Base-by-base conservation (phyloP, 2,797 vertebrate genomes). In the Anguilla pacifica region DNA sequence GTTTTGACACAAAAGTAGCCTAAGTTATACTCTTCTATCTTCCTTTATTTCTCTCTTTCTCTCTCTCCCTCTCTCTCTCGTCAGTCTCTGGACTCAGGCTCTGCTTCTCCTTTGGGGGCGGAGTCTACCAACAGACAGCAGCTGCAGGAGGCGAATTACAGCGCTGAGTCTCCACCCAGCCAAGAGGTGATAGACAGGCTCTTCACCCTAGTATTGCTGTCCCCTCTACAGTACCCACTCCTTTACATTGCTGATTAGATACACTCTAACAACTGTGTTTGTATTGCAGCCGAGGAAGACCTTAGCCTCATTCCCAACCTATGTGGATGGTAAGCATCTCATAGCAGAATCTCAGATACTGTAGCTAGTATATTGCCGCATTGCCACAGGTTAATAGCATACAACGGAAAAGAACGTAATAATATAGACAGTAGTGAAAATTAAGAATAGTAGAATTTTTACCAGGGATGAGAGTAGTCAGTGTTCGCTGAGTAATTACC, bases 301-400 rank as follows among this genome's bases (percentile, higher is more conserved):
- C 94, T 96, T 99, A 96, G 97, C 98, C 91, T 96, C 97, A 22
- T 99, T 99, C 92, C 98, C 98, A 89, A 98, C 98, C 0, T 99
- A 98, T 89, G 98, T 99, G 91, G 98, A 99, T 93, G 98, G 98
- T 99, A 95, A 97, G 97, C 93, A 86, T 49, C 22, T 15, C 77
- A 19, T 1, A 15, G 4, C 35, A 35, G 3, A 39, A 77, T 2
- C 70, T 39, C 31, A 72, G 22, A 72, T 59, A 61, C 59, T 61
- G 57, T 2, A 61, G 57, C 57, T 61, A 15, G 13, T 61, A 57
- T 57, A 57, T 57, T 57, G 55, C 57, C 13, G 19, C 19, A 17
- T 61, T 22, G 59, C 59, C 19, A 61, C 17, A 3, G 59, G 15
- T 61, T 61, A 61, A 61, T 22, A 61, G 57, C 19, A 61, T 22